Conservation (phyloP, 2,113 vertebrate genomes). For the Athene cunicularia region DNA sequence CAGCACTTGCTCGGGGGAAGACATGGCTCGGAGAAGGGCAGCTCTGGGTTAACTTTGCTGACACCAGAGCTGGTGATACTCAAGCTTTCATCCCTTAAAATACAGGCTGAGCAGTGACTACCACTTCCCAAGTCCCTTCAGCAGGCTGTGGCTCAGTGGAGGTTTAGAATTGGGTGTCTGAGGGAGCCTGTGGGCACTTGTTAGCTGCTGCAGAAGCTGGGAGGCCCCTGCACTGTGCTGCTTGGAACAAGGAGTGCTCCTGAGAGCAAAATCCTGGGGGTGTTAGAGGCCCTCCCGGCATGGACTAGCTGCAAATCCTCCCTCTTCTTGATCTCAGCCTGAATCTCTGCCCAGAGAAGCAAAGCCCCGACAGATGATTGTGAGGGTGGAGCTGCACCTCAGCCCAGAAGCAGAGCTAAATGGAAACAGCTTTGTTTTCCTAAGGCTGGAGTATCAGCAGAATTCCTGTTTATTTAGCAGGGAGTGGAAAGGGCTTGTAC, state of each 20-base stretch:
- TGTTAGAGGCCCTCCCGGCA: background rate
- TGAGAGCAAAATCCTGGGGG: background rate
- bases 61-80: background rate
- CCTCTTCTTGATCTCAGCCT: constrained; percentile 23
- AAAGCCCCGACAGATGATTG: background rate
- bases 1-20: background rate
- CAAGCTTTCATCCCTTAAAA: background rate
- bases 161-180: background rate
- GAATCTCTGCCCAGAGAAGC: constrained; percentile 37
- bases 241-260: background rate
- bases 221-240: background rate
- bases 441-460: constrained; percentile 38
- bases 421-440: constrained; percentile 68
- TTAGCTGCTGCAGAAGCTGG: background rate
- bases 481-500: background rate
- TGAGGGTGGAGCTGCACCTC: constrained; percentile 43
- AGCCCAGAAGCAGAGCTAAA: constrained; percentile 33
- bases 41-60: background rate
- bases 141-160: background rate
- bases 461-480: constrained; percentile 41
- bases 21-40: background rate
- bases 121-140: background rate
- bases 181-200: background rate
- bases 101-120: background rate
- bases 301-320: constrained; percentile 13